Conservation (phyloP, 2,113 vertebrate species). For the Odocoileus hemionus region DNA sequence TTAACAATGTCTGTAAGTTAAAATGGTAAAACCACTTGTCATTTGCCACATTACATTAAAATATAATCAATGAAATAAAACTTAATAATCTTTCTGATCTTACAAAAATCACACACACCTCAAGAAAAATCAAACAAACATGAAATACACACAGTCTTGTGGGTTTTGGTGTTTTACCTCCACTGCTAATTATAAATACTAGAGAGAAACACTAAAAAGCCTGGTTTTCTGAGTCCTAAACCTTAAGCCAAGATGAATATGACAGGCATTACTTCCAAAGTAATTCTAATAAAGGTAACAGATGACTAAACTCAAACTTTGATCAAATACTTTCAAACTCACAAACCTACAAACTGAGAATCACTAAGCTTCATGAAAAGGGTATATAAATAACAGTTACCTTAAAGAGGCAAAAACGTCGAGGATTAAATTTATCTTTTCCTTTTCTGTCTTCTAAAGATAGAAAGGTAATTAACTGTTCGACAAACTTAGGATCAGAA, state of each 20-base stretch:
- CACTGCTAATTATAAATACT: background rate
- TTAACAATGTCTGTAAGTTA: background rate
- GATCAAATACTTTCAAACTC: background rate
- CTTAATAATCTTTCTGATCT: background rate
- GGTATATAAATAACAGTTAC: conserved; percentile 75
- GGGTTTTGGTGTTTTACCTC: background rate
- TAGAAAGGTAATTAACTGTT: conserved; percentile 95
- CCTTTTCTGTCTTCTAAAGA: conserved; percentile 98
- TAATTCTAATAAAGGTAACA: background rate
- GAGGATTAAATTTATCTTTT: conserved; percentile 98
- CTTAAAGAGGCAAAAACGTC: conserved; percentile 98
- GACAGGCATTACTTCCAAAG: background rate
- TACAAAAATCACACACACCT: background rate
- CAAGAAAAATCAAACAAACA: background rate
- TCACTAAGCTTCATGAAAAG: background rate
- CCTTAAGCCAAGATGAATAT: background rate
- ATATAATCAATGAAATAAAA: background rate
- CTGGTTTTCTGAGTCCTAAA: background rate
- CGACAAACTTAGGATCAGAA: conserved; percentile 92
- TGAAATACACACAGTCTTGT: background rate
- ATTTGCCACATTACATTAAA: background rate
- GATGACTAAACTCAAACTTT: background rate
- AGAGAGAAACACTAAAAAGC: background rate
- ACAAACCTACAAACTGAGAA: background rate
- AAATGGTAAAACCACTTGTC: background rate